Evolutionary conservation across 2,888 invertebrate genomes (phyloP).

Genomic region (Calameuta idolon): DNA sequence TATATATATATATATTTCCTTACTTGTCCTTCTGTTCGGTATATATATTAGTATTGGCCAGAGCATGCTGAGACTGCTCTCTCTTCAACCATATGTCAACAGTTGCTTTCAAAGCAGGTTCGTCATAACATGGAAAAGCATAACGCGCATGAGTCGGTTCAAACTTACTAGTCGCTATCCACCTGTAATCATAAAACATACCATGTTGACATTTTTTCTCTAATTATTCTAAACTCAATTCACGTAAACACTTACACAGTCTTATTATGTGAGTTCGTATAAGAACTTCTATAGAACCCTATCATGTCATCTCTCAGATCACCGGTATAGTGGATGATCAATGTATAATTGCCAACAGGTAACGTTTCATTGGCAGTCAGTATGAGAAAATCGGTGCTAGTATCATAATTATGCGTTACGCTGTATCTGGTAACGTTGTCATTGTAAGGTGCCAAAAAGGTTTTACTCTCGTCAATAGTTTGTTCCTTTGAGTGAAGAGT

Average conservation of each 20-base stretch:
- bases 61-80: conserved; percentile 51
- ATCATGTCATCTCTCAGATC: conserved; percentile 61
- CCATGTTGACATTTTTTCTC: not conserved
- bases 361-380: conserved; percentile 46
- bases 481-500: conserved; percentile 68
- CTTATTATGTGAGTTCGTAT: conserved; percentile 68
- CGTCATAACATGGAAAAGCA: conserved; percentile 81
- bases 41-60: conserved; percentile 37
- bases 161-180: conserved; percentile 78
- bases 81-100: conserved; percentile 69
- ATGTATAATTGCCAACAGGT: not conserved
- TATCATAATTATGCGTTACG: conserved; percentile 12
- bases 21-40: not conserved
- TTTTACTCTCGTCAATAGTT: conserved; percentile 39
- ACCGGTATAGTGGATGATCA: not conserved
- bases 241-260: conserved; percentile 62
- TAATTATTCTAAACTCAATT: not conserved
- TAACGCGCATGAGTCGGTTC: conserved; percentile 79
- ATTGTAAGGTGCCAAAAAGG: not conserved
- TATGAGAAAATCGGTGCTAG: conserved; percentile 68
- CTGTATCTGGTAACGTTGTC: conserved; percentile 9
- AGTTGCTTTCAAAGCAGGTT: conserved; percentile 78
- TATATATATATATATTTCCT: conserved; percentile 29
- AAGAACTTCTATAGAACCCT: conserved; percentile 76
- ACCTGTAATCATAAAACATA: conserved; percentile 55